These are phyloP conservation scores for Grammomys dolichurus DNA, from an alignment of 2,113 vertebrate genomes.

Conservation along the genomic window DNA sequence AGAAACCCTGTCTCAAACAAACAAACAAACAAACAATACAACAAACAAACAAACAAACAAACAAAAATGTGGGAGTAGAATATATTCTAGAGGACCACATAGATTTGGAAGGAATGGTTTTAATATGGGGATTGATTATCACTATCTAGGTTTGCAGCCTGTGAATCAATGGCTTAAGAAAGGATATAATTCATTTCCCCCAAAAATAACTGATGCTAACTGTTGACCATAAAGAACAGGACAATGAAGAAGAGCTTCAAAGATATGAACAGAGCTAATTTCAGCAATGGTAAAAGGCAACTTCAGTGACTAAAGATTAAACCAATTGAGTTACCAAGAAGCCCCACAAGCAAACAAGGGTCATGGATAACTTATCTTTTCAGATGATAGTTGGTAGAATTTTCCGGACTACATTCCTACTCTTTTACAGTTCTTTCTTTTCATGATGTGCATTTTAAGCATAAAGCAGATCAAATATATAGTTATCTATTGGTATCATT, in stretches of 20 bases:
- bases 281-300: neutral
- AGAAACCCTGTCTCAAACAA: no score
- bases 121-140: slow-evolving; percentile 4
- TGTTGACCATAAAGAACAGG: neutral
- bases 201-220: neutral
- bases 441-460: neutral
- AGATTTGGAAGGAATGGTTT: neutral
- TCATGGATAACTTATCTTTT: neutral
- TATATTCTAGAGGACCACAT: neutral
- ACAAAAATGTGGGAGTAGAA: neutral
- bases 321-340: neutral
- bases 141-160: neutral
- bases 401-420: neutral
- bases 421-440: neutral
- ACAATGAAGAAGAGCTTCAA: slow-evolving; percentile 10
- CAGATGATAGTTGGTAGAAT: neutral
- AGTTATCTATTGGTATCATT: neutral
- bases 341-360: neutral
- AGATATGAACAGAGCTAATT: neutral
- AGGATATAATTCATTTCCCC: neutral
- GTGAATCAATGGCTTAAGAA: slow-evolving; percentile 38
- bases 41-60: no score
- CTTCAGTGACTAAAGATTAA: neutral
- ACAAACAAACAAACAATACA: no score
- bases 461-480: neutral